A percentile compares a stretch with the other conserved stretches of the same genome.
Conservation (phyloP, 1,140 invertebrate genomes). For the Drosophila navojoa region DNA sequence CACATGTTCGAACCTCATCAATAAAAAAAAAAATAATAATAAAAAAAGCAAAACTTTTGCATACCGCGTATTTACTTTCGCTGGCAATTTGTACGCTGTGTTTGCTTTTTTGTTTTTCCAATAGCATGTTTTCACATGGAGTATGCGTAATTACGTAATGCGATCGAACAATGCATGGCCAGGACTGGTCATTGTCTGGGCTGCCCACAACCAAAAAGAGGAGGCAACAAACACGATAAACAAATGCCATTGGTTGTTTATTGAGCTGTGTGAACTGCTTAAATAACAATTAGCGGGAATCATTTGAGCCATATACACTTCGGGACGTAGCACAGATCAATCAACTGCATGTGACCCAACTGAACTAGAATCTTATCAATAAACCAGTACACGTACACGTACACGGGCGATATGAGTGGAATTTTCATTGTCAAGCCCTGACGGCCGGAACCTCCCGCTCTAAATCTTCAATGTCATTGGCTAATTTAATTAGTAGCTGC, state of each 20-base stretch:
- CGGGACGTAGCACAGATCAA: slow-evolving; percentile 46
- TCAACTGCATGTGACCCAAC: slow-evolving; percentile 62
- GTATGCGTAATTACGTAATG: slow-evolving; percentile 68
- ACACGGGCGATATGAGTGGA: slow-evolving; percentile 39
- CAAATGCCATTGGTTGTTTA: slow-evolving; percentile 62
- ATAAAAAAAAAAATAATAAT: too few species aligned
- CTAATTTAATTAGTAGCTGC: slow-evolving; percentile 70
- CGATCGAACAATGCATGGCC: slow-evolving; percentile 25
- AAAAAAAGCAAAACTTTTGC: slow-evolving; percentile 23
- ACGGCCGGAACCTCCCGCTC: not conserved
- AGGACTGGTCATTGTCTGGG: slow-evolving; percentile 45
- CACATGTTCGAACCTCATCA: slow-evolving; percentile 17
- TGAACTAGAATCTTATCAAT: slow-evolving; percentile 28
- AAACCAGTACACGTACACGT: slow-evolving; percentile 50
- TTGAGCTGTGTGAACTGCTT: slow-evolving; percentile 55
- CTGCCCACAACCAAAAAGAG: not conserved
- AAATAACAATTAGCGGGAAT: slow-evolving; percentile 71
- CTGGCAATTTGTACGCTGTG: slow-evolving; percentile 10
- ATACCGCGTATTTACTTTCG: slow-evolving; percentile 31
- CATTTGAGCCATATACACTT: not conserved
- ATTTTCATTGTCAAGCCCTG: slow-evolving; percentile 52
- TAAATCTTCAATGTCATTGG: not conserved
- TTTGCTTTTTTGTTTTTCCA: slow-evolving; percentile 14
- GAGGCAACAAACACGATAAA: slow-evolving; percentile 8
- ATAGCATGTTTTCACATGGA: slow-evolving; percentile 41